A percentile compares a stretch with the other conserved stretches of the same genome.
These are phyloP conservation scores for Hydraecia micacea DNA, from an alignment of 2,888 invertebrate species.

Conservation along the genomic window DNA sequence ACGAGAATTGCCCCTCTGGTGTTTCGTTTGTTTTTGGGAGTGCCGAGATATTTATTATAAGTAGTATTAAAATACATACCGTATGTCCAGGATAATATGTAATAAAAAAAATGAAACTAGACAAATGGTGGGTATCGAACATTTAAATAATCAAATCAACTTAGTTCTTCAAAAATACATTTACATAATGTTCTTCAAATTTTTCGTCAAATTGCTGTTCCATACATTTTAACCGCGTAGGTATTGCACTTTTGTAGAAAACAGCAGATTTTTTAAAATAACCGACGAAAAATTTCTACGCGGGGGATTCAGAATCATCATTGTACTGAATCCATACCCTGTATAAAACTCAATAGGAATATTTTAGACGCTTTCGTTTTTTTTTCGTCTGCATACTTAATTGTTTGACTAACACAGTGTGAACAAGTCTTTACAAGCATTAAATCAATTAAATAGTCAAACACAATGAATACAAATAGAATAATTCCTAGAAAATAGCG, in stretches of 20 bases:
- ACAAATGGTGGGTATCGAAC: conserved; percentile 3
- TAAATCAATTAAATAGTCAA: conserved; percentile 48
- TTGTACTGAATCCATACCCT: too few species aligned
- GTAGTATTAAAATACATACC: background rate
- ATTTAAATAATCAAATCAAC: conserved; percentile 31
- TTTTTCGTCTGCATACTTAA: too few species aligned
- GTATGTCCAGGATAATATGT: conserved; percentile 10
- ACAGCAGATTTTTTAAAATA: too few species aligned
- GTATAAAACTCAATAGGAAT: too few species aligned
- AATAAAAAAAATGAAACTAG: conserved; percentile 25
- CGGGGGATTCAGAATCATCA: too few species aligned
- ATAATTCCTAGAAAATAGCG: conserved; percentile 41
- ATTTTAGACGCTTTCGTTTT: too few species aligned
- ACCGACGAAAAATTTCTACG: too few species aligned
- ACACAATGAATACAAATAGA: conserved; percentile 23
- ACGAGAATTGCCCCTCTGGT: too few species aligned
- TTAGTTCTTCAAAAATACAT: background rate
- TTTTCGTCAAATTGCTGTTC: too few species aligned
- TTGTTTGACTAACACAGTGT: conserved; percentile 16
- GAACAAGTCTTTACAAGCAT: conserved; percentile 34
- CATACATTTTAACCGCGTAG: too few species aligned
- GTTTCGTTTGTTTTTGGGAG: conserved; percentile 1
- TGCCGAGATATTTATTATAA: background rate
- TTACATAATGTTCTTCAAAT: too few species aligned
- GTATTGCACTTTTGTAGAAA: too few species aligned